Base-by-base conservation (phyloP, 2,113 vertebrate genomes). In the Raja brachyura region DNA sequence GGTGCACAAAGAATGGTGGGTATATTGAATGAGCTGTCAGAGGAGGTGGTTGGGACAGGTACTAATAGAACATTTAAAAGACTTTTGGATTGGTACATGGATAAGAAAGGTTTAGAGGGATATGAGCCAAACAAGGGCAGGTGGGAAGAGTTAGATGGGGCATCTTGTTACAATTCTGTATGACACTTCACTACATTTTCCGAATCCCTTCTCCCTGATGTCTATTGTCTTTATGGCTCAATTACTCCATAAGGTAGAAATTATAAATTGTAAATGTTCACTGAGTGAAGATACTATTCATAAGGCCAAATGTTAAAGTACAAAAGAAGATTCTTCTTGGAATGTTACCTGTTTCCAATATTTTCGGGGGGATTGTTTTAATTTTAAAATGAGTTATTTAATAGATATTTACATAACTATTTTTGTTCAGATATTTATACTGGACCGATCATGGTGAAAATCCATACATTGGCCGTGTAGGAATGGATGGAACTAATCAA, bases 401-500 rank as follows among this genome's bases (percentile, higher is more conserved):
- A 92, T 18, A 54, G 70, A 2, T 73, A 20, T 73, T 92, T 73
- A 61, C 48, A 92, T 74, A 73, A 92, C 39, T 54, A 92, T 92
- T 76, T 93, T 90, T 93, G 94, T 61, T 14, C 94, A 99, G 99
- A 74, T 99, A 98, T 95, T 95, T 98, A 83, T 99, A 99, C 95
- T 99, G 99, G 99, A 98, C 98, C n/a, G 98, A 99, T 94, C 99
- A 98, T 95, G 99, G 98, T 93, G 98, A 99, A 70, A 96, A 97
- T 93, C 97, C 98, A 75, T 96, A 99, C 93, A 97, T 99, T 81
- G 98, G 99, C 0, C 97, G 98, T 39, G 97, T 98, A 33, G 98
- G 98, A 93, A 99, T 99, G 99, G 99, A 99, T 94, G 99, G 99
- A 66, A 97, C 96, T 93, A 96, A 97, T 93, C 98, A 98, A 93